Evolutionary conservation across 1,140 invertebrate species (phyloP), one percentile per base, ranked within the genome.

Genomic region (Adoxophyes honmai): DNA sequence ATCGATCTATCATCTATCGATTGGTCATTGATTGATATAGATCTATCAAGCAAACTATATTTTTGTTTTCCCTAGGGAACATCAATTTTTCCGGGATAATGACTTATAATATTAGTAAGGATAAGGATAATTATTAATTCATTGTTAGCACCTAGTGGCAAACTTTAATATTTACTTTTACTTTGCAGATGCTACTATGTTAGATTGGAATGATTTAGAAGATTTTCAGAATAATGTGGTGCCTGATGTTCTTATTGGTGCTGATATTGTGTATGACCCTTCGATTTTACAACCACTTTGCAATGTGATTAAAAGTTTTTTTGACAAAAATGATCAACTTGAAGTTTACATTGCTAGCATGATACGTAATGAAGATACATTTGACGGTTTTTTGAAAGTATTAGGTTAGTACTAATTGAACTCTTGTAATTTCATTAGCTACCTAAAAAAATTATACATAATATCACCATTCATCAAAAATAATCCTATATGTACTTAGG

Each of bases 191-290:
- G 68, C 66, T 7, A 57, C 64, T 18, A 68, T 60, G 42, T 60
- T 84, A 39, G 85, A 88, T 59, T 88, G 85, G 85, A 78, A 79
- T 61, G 13, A 69, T 36, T 39, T 68, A 35, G 60, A 73, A 18
- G 53, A 78, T 62, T 15, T 76, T 14, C 34, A 57, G 11, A 18
- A 57, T 16, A 28, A 59, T 44, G 38, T 74, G 11, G 48, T 59
- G 52, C 81, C 83, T 64, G 81, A 88, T 62, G 67, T 85, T 34
- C 60, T 88, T 21, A 81, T 88, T 59, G 83, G 85, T 13, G 71
- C 83, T 37, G 85, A 88, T 68, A 86, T 88, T 57, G 73, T 86
- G 7, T 86, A 84, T 75, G 85, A 88, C 60, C 83, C 83, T 11
- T 74, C 71, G 39, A 79, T 85, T 69, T 62, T 88, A 39, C 9